These are phyloP conservation scores for Semnornis frantzii DNA, from an alignment of 2,113 vertebrate genomes.

Conservation along the genomic window DNA sequence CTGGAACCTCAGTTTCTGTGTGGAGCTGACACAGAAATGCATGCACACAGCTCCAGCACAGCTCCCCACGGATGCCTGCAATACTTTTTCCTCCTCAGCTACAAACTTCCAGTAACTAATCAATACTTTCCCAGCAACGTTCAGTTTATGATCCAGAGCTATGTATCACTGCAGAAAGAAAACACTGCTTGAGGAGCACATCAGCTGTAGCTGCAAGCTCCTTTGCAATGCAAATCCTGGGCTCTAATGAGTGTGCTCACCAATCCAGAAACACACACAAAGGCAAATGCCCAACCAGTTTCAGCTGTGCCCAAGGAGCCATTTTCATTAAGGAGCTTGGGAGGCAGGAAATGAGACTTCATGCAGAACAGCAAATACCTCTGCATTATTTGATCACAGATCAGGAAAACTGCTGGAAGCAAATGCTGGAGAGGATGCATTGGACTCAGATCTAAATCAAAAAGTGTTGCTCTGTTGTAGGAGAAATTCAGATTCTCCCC, in stretches of 20 bases:
- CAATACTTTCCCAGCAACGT: neutral
- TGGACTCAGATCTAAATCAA: neutral
- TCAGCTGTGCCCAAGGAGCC: neutral
- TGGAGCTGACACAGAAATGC: neutral
- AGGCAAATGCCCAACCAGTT: neutral
- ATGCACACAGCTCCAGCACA: neutral
- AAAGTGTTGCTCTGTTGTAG: fast-evolving
- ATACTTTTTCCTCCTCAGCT: neutral
- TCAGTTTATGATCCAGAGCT: neutral
- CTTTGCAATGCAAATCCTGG: neutral
- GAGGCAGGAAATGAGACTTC: neutral
- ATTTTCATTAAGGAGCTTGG: neutral
- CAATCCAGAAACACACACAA: neutral
- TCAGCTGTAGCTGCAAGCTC: neutral
- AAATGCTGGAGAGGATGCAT: neutral
- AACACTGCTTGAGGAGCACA: neutral
- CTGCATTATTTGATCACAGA: neutral
- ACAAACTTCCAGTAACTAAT: neutral
- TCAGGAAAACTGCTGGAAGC: neutral
- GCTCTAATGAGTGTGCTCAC: neutral
- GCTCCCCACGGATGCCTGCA: neutral
- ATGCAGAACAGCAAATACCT: neutral
- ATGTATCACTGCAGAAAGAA: neutral
- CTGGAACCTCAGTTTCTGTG: neutral
- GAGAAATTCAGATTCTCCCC: neutral